A percentile compares a stretch with the other conserved stretches of the same genome.
Evolutionary conservation across 2,113 vertebrate species (phyloP).

Genomic region (Argyrosomus japonicus): DNA sequence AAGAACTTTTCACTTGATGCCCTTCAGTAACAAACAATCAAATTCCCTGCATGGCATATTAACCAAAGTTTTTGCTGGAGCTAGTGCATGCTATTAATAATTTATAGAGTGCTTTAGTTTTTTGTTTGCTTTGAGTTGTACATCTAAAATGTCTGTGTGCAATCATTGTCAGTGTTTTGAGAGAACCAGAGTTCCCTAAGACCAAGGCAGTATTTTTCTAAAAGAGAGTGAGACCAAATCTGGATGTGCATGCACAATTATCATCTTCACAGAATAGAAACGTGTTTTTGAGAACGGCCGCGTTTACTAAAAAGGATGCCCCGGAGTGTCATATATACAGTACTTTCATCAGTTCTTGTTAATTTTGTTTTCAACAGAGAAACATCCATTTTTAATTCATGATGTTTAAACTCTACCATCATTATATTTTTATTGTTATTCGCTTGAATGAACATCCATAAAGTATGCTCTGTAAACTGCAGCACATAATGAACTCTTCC

Average conservation of each 20-base stretch:
- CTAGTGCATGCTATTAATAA: background rate
- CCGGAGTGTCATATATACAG: background rate
- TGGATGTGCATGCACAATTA: slow-evolving; percentile 30
- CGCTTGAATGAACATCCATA: background rate
- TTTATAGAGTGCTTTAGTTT: slow-evolving; percentile 8
- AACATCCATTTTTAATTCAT: slow-evolving; percentile 23
- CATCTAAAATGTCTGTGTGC: slow-evolving; percentile 13
- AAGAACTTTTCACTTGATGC: background rate
- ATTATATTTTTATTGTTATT: slow-evolving; percentile 8
- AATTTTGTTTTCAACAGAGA: slow-evolving; percentile 25
- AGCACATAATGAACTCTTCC: background rate
- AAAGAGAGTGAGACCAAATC: background rate
- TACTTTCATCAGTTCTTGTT: background rate
- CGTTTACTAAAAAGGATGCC: slow-evolving; percentile 2
- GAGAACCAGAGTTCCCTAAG: slow-evolving; percentile 35
- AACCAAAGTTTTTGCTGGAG: background rate
- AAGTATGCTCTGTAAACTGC: slow-evolving; percentile 14
- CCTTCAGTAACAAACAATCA: slow-evolving; percentile 6
- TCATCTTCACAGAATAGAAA: slow-evolving; percentile 26
- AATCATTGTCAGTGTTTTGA: slow-evolving; percentile 38
- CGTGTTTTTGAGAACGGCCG: background rate
- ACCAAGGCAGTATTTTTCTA: slow-evolving; percentile 25
- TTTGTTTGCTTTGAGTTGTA: slow-evolving; percentile 23
- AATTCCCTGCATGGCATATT: background rate
- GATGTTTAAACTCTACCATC: slow-evolving; percentile 10